These are phyloP conservation scores for Chelonus insularis DNA, from an alignment of 1,140 invertebrate genomes.

Conservation along the genomic window DNA sequence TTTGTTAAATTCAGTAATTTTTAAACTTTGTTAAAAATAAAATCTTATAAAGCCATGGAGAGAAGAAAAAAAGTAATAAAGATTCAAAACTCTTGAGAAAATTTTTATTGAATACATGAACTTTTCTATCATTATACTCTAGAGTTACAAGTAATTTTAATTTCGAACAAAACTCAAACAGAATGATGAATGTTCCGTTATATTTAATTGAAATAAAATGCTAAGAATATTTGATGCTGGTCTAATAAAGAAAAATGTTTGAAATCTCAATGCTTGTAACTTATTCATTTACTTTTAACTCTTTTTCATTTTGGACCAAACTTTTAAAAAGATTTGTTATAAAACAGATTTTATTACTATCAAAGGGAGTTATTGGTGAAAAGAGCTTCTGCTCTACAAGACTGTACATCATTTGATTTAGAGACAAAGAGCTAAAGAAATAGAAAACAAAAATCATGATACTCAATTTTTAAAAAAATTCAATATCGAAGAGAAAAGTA, in stretches of 20 bases:
- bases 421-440: slow-evolving; percentile 5
- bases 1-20: too few relatives aligned
- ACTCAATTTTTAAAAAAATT: neutral
- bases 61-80: too few relatives aligned
- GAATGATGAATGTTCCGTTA: too few relatives aligned
- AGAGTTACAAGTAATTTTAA: too few relatives aligned
- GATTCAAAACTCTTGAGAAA: too few relatives aligned
- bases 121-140: slow-evolving; percentile 19
- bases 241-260: neutral
- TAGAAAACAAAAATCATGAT: neutral
- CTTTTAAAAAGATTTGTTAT: slow-evolving; percentile 6
- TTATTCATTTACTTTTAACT: slow-evolving; percentile 2
- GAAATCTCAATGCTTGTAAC: neutral
- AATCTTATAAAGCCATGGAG: too few relatives aligned
- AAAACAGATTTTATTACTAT: slow-evolving; percentile 32
- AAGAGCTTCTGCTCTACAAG: slow-evolving; percentile 27
- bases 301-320: neutral
- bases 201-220: too few relatives aligned
- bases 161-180: too few relatives aligned
- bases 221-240: neutral
- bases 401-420: neutral
- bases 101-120: slow-evolving; percentile 28
- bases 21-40: too few relatives aligned
- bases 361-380: slow-evolving; percentile 28
- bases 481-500: neutral